These are phyloP conservation scores for Troilus luridus DNA, from an alignment of 2,888 invertebrate species.

Conservation along the genomic window DNA sequence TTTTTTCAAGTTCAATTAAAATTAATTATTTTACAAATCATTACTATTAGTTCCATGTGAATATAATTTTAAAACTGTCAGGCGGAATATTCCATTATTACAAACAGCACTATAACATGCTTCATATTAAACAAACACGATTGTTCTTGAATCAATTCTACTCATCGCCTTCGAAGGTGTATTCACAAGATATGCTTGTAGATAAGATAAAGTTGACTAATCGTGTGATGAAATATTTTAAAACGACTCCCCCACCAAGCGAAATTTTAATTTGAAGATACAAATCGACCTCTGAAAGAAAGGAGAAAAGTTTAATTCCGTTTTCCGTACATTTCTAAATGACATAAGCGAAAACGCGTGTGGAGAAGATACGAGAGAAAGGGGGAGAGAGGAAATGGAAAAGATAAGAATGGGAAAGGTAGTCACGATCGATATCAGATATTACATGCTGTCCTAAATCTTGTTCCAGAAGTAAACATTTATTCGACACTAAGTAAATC, in stretches of 20 bases:
- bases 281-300: not conserved
- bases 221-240: not conserved
- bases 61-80: not conserved
- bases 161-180: not conserved
- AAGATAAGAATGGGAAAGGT: not conserved
- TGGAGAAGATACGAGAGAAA: not conserved
- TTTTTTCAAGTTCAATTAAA: not conserved
- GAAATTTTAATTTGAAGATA: not conserved
- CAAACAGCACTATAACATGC: not conserved
- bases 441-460: not conserved
- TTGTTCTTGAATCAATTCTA: not conserved
- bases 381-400: slow-evolving; percentile 3
- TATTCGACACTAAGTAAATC: not conserved
- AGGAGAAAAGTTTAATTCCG: not conserved
- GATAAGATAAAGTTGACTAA: slow-evolving; percentile 25
- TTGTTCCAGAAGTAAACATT: not conserved
- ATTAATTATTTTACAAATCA: not conserved
- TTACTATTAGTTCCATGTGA: not conserved
- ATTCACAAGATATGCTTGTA: not conserved
- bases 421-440: not conserved
- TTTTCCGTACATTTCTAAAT: not conserved
- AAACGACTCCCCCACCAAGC: not conserved
- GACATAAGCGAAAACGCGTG: not conserved
- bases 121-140: not conserved
- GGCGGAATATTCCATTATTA: not conserved